Evolutionary conservation across 2,113 vertebrate genomes (phyloP), one percentile per base, ranked within the genome.

Genomic region (Capreolus pygargus): DNA sequence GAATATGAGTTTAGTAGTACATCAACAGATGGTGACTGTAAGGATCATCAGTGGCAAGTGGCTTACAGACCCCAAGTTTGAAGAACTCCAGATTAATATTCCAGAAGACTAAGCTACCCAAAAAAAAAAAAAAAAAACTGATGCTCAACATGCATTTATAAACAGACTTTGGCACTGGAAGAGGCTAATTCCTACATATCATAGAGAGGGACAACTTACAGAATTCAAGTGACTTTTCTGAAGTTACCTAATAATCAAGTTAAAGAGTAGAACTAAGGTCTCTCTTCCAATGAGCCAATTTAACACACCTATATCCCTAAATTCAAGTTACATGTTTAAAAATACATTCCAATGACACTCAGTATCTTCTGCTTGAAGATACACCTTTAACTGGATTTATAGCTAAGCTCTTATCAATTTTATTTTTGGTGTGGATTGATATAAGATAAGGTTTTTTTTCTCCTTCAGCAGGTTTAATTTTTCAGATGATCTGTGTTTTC

Each of bases 201-300:
- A 93, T 15, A 95, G 57, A 87, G 19, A 88, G 54, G 12, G 28
- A 89, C 8, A 81, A 86, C 16, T 74, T 79, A 93, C 1, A 92
- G 36, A 90, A 90, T 83, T 96, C n/a, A 86, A 96, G 28, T 61
- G 60, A 91, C 76, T 83, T 91, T 88, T 28, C 52, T 57, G 43
- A 88, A 95, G 30, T 70, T 87, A 96, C 30, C 5, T 81, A 97
- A 87, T n/a, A 95, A 90, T 17, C n/a, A 86, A 54, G 47, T 57
- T 54, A 82, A 39, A n/a, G 25, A 89, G 4, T 64, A 95, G 28
- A 86, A 93, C 21, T 23, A 95, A 88, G 11, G 10, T 67, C 67
- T 67, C n/a, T 30, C 89, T 83, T 15, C 36, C 91, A 89, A 3
- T 88, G 52, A 92, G 30, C 15, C 25, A 86, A 82, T 90, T 47